phyloP scores from a whole-genome alignment of 2,797 vertebrate genomes.

The Syndactyla subalaris region DNA sequence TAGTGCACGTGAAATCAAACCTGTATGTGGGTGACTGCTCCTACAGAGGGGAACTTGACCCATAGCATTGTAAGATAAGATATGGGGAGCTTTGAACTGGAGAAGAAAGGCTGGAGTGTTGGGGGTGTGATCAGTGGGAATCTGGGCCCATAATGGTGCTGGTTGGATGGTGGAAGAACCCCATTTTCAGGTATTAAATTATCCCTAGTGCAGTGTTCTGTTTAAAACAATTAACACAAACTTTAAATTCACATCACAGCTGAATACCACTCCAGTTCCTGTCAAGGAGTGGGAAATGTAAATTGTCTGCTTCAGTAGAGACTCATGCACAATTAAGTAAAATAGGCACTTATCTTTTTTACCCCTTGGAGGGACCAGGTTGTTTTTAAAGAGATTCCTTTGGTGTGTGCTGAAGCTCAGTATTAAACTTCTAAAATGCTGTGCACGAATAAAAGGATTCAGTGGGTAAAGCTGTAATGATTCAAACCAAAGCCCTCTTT shows the following conservation, averaged over 20 bases:
- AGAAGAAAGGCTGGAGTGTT: not conserved
- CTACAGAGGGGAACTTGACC: not conserved
- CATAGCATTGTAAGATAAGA: not conserved
- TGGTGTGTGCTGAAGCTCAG: not conserved
- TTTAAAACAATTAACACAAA: not conserved
- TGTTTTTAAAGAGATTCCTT: not conserved
- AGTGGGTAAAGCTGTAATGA: not conserved
- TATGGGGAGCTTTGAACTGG: not conserved
- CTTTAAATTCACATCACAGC: not conserved
- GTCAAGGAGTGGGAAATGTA: not conserved
- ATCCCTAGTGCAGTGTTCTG: not conserved
- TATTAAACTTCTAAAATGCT: not conserved
- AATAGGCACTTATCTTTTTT: not conserved
- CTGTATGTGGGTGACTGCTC: not conserved
- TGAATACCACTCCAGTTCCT: not conserved
- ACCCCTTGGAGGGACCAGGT: no score
- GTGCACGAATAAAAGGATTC: not conserved
- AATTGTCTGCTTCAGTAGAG: not conserved
- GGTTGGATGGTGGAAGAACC: not conserved
- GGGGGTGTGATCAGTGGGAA: not conserved
- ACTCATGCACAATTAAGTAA: not conserved
- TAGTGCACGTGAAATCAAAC: not conserved
- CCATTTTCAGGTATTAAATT: not conserved
- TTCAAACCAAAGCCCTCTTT: not conserved
- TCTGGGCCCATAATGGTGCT: not conserved